Conservation (phyloP, 2,113 vertebrate genomes). For the Lagopus leucura region DNA sequence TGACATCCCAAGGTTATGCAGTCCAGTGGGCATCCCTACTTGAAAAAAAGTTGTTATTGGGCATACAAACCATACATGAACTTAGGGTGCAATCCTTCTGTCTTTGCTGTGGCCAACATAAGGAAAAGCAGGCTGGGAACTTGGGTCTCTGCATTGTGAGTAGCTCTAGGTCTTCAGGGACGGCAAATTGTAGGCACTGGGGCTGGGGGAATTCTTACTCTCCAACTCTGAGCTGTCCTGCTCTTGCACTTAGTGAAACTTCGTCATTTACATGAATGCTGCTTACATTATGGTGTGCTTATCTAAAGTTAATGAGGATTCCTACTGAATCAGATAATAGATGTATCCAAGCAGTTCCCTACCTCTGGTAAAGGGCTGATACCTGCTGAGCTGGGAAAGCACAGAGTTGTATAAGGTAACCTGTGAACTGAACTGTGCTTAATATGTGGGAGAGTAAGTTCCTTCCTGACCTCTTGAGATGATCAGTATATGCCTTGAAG, state of each 20-base stretch:
- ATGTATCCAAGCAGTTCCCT: background rate
- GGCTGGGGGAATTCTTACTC: background rate
- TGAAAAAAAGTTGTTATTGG: background rate
- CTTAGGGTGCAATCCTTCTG: background rate
- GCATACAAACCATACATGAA: background rate
- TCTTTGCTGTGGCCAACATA: background rate
- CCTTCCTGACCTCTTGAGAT: conserved; percentile 47
- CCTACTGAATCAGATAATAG: background rate
- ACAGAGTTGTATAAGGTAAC: background rate
- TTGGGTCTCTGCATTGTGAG: background rate
- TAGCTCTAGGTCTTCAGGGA: background rate
- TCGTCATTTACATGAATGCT: background rate
- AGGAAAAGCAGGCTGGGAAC: background rate
- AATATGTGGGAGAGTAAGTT: background rate
- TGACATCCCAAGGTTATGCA: background rate
- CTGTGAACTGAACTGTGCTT: background rate
- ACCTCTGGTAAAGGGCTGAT: conserved; percentile 16
- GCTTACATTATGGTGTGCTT: background rate
- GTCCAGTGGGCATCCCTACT: background rate
- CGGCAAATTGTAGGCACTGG: background rate
- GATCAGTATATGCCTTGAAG: conserved; percentile 47
- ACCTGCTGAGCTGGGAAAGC: background rate
- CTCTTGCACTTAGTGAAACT: background rate
- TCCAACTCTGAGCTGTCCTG: background rate
- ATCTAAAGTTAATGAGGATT: background rate